phyloP scores from a whole-genome alignment of 2,888 invertebrate genomes.

The Resseliella maxima region DNA sequence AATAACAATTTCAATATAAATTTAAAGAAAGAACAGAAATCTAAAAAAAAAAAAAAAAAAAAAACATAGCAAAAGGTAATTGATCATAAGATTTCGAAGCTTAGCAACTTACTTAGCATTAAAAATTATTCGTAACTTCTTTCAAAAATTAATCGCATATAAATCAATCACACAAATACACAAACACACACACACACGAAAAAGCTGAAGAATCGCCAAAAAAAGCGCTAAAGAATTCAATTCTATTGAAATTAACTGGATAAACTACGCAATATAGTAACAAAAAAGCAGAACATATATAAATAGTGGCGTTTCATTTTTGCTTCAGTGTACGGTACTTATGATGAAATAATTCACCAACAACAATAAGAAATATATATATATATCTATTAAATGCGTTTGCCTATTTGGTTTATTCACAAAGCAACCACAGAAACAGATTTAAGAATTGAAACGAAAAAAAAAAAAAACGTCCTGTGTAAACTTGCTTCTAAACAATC shows the following conservation, averaged over 20 bases:
- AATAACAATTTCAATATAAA: neutral
- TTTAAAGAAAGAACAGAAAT: neutral
- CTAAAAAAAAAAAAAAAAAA: neutral
- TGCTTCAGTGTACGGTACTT: slow-evolving; percentile 32
- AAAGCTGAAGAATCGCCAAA: neutral
- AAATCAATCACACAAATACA: neutral
- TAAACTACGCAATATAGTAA: neutral
- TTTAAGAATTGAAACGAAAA: neutral
- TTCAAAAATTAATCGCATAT: slow-evolving; percentile 13
- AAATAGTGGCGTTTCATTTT: slow-evolving; percentile 23
- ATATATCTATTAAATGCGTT: neutral
- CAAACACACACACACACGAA: neutral
- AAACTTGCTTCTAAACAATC: slow-evolving; percentile 40
- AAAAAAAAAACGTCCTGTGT: neutral
- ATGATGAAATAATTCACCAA: slow-evolving; percentile 8
- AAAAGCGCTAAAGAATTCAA: too few relatives aligned
- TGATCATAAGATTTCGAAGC: slow-evolving; percentile 5
- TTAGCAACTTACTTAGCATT: slow-evolving; percentile 27
- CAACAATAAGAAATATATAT: neutral
- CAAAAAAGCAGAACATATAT: neutral
- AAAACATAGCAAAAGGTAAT: neutral
- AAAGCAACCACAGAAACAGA: slow-evolving; percentile 17
- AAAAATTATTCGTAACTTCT: neutral
- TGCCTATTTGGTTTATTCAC: neutral
- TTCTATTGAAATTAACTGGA: neutral